phyloP scores from a whole-genome alignment of 2,797 vertebrate species.

The Setipinna tenuifilis region DNA sequence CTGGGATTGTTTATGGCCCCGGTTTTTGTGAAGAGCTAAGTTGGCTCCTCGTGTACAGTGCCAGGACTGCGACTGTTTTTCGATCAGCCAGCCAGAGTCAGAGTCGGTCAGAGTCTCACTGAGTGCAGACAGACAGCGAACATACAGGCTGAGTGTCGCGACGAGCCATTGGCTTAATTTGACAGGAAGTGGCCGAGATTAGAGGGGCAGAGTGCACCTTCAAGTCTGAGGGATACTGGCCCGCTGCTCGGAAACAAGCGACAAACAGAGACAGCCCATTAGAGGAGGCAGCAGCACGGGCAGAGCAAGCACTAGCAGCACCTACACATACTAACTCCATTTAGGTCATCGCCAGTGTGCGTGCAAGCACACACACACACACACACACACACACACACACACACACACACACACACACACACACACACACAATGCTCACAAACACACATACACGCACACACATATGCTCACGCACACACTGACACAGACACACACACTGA shows the following conservation, averaged over 20 bases:
- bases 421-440: background rate
- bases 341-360: background rate
- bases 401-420: background rate
- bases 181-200: too few species aligned
- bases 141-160: too few species aligned
- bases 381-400: background rate
- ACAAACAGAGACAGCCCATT: constrained; percentile 3
- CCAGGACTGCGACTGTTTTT: too few species aligned
- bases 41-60: too few species aligned
- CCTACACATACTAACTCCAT: background rate
- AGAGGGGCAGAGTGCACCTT: background rate
- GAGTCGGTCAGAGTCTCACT: too few species aligned
- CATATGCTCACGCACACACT: background rate
- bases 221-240: background rate
- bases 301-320: background rate
- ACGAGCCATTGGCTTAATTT: too few species aligned
- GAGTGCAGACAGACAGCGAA: too few species aligned
- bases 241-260: background rate
- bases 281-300: background rate
- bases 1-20: too few species aligned
- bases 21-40: too few species aligned
- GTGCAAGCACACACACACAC: background rate
- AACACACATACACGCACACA: background rate
- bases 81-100: too few species aligned
- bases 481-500: background rate